phyloP scores from a whole-genome alignment of 2,113 vertebrate species.

The Scatophagus argus region DNA sequence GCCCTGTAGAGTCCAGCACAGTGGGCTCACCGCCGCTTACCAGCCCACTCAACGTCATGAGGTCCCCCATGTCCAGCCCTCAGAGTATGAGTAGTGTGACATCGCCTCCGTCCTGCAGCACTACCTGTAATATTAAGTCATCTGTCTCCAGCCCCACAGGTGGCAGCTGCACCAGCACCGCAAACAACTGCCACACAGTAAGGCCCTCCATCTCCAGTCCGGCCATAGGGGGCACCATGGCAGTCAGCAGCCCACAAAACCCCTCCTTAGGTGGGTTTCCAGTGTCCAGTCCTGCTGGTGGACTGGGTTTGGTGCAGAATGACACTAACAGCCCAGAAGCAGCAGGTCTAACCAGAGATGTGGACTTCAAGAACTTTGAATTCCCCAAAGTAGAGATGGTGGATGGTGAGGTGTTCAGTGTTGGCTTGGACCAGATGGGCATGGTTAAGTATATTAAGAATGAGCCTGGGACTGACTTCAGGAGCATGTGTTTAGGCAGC shows the following conservation, averaged over 20 bases:
- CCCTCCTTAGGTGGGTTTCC: conserved; percentile 87
- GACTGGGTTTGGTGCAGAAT: conserved; percentile 88
- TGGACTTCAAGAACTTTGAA: conserved; percentile 87
- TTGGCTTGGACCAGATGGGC: conserved; percentile 88
- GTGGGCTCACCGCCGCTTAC: conserved; percentile 94
- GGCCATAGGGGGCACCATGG: conserved; percentile 84
- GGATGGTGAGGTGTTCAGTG: conserved; percentile 89
- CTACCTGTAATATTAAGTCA: conserved; percentile 87
- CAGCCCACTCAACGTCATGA: conserved; percentile 94
- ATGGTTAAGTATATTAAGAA: conserved; percentile 96
- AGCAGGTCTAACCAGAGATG: conserved; percentile 81
- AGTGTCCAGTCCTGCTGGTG: conserved; percentile 90
- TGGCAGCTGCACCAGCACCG: conserved; percentile 69
- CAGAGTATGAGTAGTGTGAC: conserved; percentile 94
- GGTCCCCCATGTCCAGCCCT: conserved; percentile 96
- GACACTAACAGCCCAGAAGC: conserved; percentile 88
- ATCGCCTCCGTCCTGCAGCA: conserved; percentile 93
- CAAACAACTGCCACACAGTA: conserved; percentile 82
- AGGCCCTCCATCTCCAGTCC: conserved; percentile 93
- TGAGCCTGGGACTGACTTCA: conserved; percentile 91
- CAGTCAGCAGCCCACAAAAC: conserved; percentile 82
- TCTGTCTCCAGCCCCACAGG: conserved; percentile 93
- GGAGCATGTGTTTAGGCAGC: conserved; percentile 91
- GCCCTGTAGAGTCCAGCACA: conserved; percentile 90
- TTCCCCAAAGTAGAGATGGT: conserved; percentile 95